phyloP scores from a whole-genome alignment of 2,797 vertebrate genomes.

The Pempheris klunzingeri region DNA sequence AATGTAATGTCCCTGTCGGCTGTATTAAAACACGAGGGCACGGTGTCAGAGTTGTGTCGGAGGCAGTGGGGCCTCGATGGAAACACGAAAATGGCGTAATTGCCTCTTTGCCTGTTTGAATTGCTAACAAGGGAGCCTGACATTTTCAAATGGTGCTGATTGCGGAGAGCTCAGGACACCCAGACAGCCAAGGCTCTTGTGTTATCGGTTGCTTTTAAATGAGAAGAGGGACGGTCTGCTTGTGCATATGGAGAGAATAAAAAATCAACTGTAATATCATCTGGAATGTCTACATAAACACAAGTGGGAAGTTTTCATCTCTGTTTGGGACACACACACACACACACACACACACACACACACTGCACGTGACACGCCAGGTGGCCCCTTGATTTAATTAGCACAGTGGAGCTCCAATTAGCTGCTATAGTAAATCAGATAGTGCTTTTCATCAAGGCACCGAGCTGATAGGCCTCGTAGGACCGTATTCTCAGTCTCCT shows the following conservation, averaged over 20 bases:
- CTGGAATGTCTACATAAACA: constrained; percentile 49
- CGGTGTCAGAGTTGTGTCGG: constrained; percentile 84
- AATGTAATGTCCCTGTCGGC: constrained; percentile 84
- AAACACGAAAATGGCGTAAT: constrained; percentile 89
- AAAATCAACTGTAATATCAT: constrained; percentile 30
- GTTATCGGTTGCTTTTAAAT: constrained; percentile 78
- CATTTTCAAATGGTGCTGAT: constrained; percentile 87
- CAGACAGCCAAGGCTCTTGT: constrained; percentile 42
- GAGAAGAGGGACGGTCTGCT: constrained; percentile 57
- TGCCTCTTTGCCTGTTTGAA: constrained; percentile 87
- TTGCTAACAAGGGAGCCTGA: constrained; percentile 90
- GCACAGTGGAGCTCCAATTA: constrained; percentile 74
- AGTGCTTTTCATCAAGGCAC: constrained; percentile 63
- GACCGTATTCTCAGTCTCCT: constrained; percentile 37
- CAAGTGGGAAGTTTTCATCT: constrained; percentile 43
- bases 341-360: constrained; percentile 28
- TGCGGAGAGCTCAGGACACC: constrained; percentile 81
- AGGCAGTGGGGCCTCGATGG: constrained; percentile 84
- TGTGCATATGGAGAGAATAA: constrained; percentile 27
- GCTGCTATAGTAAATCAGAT: constrained; percentile 68
- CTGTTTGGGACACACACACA: constrained; percentile 32
- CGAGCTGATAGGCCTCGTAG: constrained; percentile 51
- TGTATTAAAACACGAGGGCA: constrained; percentile 85
- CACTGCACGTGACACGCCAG: constrained; percentile 52
- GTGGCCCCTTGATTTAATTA: constrained; percentile 79